A percentile compares a stretch with the other conserved stretches of the same genome.
Conservation (phyloP, 2,113 vertebrate genomes). For the Siniperca chuatsi region DNA sequence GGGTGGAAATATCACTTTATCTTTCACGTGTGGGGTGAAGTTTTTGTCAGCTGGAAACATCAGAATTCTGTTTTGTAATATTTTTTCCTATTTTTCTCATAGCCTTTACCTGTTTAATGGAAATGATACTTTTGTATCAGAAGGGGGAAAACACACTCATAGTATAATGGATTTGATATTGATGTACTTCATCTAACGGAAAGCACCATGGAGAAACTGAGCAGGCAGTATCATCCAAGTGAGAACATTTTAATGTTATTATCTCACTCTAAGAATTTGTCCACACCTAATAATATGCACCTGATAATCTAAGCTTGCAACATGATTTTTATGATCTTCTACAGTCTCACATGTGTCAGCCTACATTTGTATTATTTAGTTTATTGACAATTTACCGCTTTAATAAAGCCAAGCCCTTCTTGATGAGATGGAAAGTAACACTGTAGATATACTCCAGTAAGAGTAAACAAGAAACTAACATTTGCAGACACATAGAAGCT, state of each 20-base stretch:
- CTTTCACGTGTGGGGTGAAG: slow-evolving; percentile 68
- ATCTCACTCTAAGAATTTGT: background rate
- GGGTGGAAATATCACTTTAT: slow-evolving; percentile 80
- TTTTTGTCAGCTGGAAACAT: slow-evolving; percentile 81
- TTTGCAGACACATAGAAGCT: background rate
- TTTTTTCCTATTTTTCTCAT: slow-evolving; percentile 59
- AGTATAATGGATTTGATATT: slow-evolving; percentile 43
- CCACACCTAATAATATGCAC: background rate
- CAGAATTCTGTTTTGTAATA: slow-evolving; percentile 63
- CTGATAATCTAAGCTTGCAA: background rate
- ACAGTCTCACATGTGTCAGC: background rate
- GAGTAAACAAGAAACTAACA: background rate
- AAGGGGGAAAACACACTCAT: slow-evolving; percentile 50
- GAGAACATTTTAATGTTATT: background rate
- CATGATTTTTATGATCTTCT: background rate
- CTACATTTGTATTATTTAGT: background rate
- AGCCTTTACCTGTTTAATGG: slow-evolving; percentile 67
- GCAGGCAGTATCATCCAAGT: background rate
- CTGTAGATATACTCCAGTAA: background rate
- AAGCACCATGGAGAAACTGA: slow-evolving; percentile 50
- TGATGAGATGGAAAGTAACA: background rate
- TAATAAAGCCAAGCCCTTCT: background rate
- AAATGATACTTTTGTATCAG: slow-evolving; percentile 66
- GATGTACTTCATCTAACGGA: background rate
- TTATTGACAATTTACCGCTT: background rate